Evolutionary conservation across 2,888 invertebrate species (phyloP), one percentile per base, ranked within the genome.

Genomic region (Netelia fuscicornis): DNA sequence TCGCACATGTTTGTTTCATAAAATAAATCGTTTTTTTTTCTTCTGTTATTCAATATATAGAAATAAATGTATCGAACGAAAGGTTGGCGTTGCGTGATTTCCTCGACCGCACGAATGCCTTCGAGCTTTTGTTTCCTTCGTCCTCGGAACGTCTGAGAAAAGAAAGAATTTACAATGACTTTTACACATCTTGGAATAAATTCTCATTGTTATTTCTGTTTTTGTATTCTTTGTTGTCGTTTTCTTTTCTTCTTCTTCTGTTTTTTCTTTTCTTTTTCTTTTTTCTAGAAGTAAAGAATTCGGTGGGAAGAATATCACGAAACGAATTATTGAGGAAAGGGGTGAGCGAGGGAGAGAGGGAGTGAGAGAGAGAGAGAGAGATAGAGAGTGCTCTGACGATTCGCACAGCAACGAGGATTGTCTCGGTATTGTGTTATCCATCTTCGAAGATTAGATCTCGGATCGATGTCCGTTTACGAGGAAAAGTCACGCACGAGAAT

Each of bases 41-140:
- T 17, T 17, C 17, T 17, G 30, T 30, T 30, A 30, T 30, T 30
- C 30, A 30, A 30, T 30, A 5, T 30, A 30, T 30, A 30, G 30
- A 30, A 30, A 48, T 48, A 48, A 10, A 17, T 2, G 8, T 68
- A 58, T 20, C 56, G 5, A 30, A 44, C 8, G 68, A 83, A 54
- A 56, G 6, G 60, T 75, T 65, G 48, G 48, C 65, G 48, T 83
- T 64, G 83, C 79, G 80, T 83, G 79, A 58, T 80, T 80, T 56
- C 54, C 67, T 67, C 72, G 54, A 81, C 84, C 84, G 80, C 80
- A 84, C 44, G 23, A 65, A 83, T 58, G 17, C 20, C 70, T 70
- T 75, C 42, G 76, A 65, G 67, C 2, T 56, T 67, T 84, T 84
- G 71, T 84, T 71, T 52, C 71, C 42, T 64, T 77, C 71, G 9